These are phyloP conservation scores for Cuculus canorus DNA, from an alignment of 2,797 vertebrate species.

Conservation along the genomic window DNA sequence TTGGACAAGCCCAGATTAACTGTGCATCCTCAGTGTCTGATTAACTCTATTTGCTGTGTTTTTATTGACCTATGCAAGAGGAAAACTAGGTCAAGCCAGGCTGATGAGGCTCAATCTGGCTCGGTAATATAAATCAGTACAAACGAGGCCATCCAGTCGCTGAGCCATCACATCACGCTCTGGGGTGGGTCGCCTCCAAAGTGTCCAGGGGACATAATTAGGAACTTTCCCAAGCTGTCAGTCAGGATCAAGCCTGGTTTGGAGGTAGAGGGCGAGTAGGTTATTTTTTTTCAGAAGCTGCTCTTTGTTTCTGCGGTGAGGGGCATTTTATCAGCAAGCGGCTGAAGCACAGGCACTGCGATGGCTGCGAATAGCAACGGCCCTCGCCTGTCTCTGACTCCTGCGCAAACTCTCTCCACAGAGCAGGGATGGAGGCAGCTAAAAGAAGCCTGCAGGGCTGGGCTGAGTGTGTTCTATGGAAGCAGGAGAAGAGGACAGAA, in stretches of 20 bases:
- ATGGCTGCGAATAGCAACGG: neutral
- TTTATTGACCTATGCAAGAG: slow-evolving; percentile 53
- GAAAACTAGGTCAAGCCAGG: slow-evolving; percentile 75
- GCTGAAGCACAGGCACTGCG: neutral
- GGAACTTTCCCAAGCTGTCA: slow-evolving; percentile 44
- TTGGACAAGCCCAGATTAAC: slow-evolving; percentile 36
- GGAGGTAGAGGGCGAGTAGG: neutral
- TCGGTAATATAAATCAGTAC: slow-evolving; percentile 32
- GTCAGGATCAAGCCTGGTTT: neutral
- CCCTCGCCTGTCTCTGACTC: neutral
- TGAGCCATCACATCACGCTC: slow-evolving; percentile 34
- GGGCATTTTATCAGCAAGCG: neutral
- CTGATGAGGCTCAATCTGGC: slow-evolving; percentile 57
- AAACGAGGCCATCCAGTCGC: neutral
- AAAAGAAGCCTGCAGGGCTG: neutral
- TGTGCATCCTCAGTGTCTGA: slow-evolving; percentile 42
- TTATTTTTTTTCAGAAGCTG: neutral
- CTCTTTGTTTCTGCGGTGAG: neutral
- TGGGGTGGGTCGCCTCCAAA: slow-evolving; percentile 15
- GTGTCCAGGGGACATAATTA: slow-evolving; percentile 54
- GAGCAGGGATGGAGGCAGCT: neutral
- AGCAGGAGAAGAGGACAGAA: neutral
- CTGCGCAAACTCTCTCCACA: neutral
- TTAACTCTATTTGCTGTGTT: slow-evolving; percentile 54
- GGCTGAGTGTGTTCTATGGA: neutral